Evolutionary conservation across 2,113 vertebrate species (phyloP).

Genomic region (Leucoraja erinaceus): DNA sequence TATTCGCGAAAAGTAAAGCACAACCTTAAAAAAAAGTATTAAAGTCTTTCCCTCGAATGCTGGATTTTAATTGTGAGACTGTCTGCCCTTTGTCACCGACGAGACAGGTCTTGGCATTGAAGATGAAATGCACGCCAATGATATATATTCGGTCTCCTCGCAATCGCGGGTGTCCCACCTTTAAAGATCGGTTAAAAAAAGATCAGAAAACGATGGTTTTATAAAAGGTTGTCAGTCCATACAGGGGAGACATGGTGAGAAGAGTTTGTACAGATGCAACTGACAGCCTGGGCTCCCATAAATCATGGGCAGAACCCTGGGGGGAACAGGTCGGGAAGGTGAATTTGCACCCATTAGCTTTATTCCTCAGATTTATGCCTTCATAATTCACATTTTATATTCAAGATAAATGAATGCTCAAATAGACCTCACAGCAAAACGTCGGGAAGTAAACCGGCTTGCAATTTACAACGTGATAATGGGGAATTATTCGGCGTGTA

Average conservation of each 20-base stretch:
- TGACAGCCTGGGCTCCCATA: background rate
- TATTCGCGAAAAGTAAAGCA: background rate
- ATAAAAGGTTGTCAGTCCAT: background rate
- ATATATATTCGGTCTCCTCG: background rate
- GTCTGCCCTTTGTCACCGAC: background rate
- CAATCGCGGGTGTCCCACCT: background rate
- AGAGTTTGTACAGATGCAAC: background rate
- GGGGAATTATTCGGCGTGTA: background rate
- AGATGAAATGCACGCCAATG: background rate
- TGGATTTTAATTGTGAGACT: background rate
- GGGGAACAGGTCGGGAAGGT: background rate
- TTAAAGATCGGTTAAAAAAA: no score
- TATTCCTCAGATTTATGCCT: conserved; percentile 2
- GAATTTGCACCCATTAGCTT: background rate
- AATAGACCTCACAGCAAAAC: background rate
- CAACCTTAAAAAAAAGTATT: conserved; percentile 1
- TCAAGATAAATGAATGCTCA: background rate
- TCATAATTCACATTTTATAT: background rate
- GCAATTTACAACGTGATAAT: background rate
- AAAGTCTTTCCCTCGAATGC: background rate
- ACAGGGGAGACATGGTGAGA: background rate
- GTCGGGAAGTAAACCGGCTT: background rate
- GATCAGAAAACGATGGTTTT: background rate
- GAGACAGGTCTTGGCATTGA: background rate
- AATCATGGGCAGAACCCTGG: background rate